Conservation (phyloP, 2,888 invertebrate genomes). For the Polydrusus pterygomalis region DNA sequence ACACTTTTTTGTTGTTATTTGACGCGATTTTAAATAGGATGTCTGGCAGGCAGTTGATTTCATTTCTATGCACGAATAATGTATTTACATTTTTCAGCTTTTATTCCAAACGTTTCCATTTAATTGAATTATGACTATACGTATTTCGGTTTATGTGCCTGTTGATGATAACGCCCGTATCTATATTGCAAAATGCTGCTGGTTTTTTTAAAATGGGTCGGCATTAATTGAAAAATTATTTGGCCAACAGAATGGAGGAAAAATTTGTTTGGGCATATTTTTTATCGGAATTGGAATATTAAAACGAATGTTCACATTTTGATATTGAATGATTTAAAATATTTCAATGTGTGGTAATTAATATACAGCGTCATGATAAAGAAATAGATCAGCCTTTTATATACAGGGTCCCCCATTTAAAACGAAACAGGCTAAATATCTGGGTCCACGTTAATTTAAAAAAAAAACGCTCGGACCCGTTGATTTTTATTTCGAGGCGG, state of each 20-base stretch:
- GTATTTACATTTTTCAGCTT: conserved; percentile 63
- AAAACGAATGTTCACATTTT: conserved; percentile 13
- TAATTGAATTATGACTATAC: conserved; percentile 64
- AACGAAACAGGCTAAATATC: too few relatives aligned
- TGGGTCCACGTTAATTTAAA: too few relatives aligned
- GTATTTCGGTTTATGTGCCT: conserved; percentile 61
- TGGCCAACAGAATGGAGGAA: conserved; percentile 38
- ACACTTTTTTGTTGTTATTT: conserved; percentile 62
- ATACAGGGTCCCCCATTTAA: too few relatives aligned
- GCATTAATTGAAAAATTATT: conserved; percentile 52
- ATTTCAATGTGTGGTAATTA: too few relatives aligned
- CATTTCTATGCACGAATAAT: conserved; percentile 61
- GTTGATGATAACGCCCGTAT: conserved; percentile 54
- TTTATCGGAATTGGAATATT: conserved; percentile 1
- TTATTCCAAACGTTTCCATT: conserved; percentile 62
- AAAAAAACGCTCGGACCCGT: too few relatives aligned
- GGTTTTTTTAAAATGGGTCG: conserved; percentile 41
- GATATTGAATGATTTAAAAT: not conserved
- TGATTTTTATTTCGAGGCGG: too few relatives aligned
- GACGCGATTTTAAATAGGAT: conserved; percentile 64
- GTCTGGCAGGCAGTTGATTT: conserved; percentile 64
- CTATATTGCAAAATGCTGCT: conserved; percentile 46
- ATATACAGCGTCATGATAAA: too few relatives aligned
- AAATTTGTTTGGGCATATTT: conserved; percentile 42
- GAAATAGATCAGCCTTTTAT: too few relatives aligned